These are phyloP conservation scores for Eristalis arbustorum DNA, from an alignment of 2,888 invertebrate species.

Conservation along the genomic window DNA sequence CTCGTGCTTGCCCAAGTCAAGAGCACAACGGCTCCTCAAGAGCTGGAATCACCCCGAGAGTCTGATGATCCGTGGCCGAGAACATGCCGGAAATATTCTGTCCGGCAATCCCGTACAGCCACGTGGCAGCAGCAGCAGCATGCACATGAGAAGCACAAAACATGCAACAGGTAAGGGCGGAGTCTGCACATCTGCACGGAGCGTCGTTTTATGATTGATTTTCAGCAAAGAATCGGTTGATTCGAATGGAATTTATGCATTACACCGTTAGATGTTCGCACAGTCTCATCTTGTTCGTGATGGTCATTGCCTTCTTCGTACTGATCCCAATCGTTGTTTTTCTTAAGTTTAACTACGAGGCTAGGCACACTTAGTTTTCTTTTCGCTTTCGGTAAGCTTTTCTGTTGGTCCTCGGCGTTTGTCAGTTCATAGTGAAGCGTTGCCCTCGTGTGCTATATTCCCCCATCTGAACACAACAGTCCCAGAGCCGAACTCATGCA, in stretches of 20 bases:
- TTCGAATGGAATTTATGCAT: neutral
- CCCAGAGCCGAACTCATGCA: neutral
- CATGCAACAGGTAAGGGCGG: slow-evolving; percentile 45
- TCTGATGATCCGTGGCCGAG: slow-evolving; percentile 88
- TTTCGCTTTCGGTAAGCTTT: slow-evolving; percentile 46
- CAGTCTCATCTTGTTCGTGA: slow-evolving; percentile 20
- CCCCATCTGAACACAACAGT: neutral
- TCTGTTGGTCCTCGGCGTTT: slow-evolving; percentile 1
- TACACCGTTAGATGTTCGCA: neutral
- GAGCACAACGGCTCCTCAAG: slow-evolving; percentile 88
- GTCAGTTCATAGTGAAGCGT: neutral
- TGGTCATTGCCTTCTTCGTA: slow-evolving; percentile 43
- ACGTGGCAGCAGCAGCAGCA: slow-evolving; percentile 72
- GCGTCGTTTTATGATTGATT: neutral
- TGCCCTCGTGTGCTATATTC: neutral
- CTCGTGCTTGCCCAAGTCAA: slow-evolving; percentile 87
- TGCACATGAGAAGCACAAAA: slow-evolving; percentile 50
- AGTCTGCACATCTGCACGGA: neutral
- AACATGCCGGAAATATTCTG: slow-evolving; percentile 90
- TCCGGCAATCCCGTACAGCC: slow-evolving; percentile 84
- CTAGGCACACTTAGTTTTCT: slow-evolving; percentile 1
- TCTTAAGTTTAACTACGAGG: slow-evolving; percentile 18
- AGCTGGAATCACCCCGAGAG: slow-evolving; percentile 90
- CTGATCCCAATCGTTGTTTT: slow-evolving; percentile 51
- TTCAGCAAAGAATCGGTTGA: slow-evolving; percentile 17